phyloP scores from a whole-genome alignment of 2,888 invertebrate species.

The Cantharis nigra region DNA sequence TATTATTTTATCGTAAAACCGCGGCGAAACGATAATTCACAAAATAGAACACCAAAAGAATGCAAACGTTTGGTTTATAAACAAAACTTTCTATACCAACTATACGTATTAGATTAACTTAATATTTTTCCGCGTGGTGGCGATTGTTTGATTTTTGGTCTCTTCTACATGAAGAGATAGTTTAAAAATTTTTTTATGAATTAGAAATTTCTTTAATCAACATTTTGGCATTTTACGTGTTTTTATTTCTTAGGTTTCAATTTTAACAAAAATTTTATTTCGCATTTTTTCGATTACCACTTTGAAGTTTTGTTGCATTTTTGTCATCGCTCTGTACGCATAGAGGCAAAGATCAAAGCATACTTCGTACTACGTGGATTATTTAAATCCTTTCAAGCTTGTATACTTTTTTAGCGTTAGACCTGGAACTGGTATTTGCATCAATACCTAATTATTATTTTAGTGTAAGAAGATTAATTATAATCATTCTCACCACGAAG shows the following conservation, averaged over 20 bases:
- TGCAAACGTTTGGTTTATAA: too few relatives aligned
- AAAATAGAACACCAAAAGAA: too few relatives aligned
- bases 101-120: too few relatives aligned
- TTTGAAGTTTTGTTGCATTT: not conserved
- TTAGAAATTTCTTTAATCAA: too few relatives aligned
- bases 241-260: not conserved
- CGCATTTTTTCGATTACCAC: not conserved
- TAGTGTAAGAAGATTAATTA: constrained; percentile 21
- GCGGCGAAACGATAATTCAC: too few relatives aligned
- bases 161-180: too few relatives aligned
- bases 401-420: not conserved
- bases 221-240: not conserved
- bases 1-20: too few relatives aligned
- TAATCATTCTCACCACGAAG: constrained; percentile 11
- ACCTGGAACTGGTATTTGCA: not conserved
- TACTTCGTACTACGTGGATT: not conserved
- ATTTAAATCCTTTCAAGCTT: not conserved
- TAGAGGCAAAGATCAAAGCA: not conserved
- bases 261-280: not conserved
- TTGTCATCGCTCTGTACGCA: not conserved
- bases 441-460: constrained; percentile 26
- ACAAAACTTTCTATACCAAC: too few relatives aligned
- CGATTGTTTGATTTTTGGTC: too few relatives aligned
- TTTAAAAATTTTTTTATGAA: too few relatives aligned
- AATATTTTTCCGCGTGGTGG: too few relatives aligned